Evolutionary conservation across 1,140 invertebrate genomes (phyloP).

Genomic region (Drosophila carrolli): DNA sequence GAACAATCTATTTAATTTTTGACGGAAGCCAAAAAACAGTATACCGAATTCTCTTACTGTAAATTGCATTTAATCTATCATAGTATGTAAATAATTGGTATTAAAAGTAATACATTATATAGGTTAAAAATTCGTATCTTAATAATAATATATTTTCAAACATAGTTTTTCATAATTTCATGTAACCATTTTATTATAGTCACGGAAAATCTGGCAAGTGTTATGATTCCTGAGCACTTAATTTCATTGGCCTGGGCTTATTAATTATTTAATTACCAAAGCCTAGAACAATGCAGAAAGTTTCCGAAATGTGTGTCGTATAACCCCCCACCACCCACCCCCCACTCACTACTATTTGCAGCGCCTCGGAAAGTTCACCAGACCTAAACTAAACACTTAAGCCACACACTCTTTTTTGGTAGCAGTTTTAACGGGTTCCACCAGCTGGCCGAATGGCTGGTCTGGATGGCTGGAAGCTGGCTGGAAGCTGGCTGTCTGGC

Average conservation of each 20-base stretch:
- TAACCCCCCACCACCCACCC: not conserved
- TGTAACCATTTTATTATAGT: too few species aligned
- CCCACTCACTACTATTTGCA: slow-evolving; percentile 5
- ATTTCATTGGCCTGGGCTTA: not conserved
- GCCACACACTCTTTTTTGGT: slow-evolving; percentile 38
- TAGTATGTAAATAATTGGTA: too few species aligned
- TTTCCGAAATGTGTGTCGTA: not conserved
- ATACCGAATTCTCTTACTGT: too few species aligned
- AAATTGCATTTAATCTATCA: too few species aligned
- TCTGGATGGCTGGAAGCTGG: slow-evolving; percentile 12
- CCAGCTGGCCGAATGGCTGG: slow-evolving; percentile 55
- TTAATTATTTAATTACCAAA: not conserved
- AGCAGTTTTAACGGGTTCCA: slow-evolving; percentile 68
- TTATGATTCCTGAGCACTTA: not conserved
- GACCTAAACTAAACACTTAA: slow-evolving; percentile 35
- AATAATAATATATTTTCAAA: too few species aligned
- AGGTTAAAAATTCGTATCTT: too few species aligned
- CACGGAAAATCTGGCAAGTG: too few species aligned
- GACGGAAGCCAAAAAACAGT: too few species aligned
- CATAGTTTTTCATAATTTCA: too few species aligned
- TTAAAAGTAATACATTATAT: too few species aligned
- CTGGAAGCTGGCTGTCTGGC: slow-evolving; percentile 34
- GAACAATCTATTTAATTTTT: too few species aligned
- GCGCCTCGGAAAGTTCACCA: slow-evolving; percentile 26
- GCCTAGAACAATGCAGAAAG: too few species aligned